These are phyloP conservation scores for Epinephelus fuscoguttatus DNA, from an alignment of 2,113 vertebrate species.

Conservation along the genomic window DNA sequence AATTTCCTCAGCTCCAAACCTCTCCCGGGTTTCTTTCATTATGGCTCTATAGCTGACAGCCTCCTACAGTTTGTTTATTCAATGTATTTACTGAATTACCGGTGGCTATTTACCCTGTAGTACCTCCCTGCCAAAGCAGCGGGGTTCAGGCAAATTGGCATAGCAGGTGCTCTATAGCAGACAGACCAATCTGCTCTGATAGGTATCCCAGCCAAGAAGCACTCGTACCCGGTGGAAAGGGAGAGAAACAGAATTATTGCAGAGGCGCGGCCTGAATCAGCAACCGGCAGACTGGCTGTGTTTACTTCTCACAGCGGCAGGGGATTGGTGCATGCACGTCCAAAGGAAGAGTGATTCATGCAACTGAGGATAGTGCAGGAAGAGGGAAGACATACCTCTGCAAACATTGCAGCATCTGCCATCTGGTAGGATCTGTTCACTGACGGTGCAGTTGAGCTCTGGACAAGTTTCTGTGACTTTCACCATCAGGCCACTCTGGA, in stretches of 20 bases:
- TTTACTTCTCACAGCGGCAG: slow-evolving; percentile 21
- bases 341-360: slow-evolving; percentile 8
- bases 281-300: slow-evolving; percentile 3
- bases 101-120: slow-evolving; percentile 66
- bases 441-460: slow-evolving; percentile 90
- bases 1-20: slow-evolving; percentile 50
- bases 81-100: slow-evolving; percentile 73
- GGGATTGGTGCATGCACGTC: neutral
- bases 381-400: slow-evolving; percentile 83
- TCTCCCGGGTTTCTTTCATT: slow-evolving; percentile 41
- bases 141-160: slow-evolving; percentile 65
- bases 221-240: slow-evolving; percentile 24
- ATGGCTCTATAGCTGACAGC: slow-evolving; percentile 48
- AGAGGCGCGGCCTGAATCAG: slow-evolving; percentile 23
- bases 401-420: slow-evolving; percentile 96
- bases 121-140: slow-evolving; percentile 60
- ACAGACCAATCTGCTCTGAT: slow-evolving; percentile 64
- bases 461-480: slow-evolving; percentile 91
- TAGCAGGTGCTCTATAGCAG: slow-evolving; percentile 56
- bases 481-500: slow-evolving; percentile 91
- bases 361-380: neutral
- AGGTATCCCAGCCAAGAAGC: slow-evolving; percentile 42
- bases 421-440: slow-evolving; percentile 91
- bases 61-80: slow-evolving; percentile 71
- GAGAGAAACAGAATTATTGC: slow-evolving; percentile 31